phyloP scores from a whole-genome alignment of 2,113 vertebrate genomes.

The Amphiprion percula region DNA sequence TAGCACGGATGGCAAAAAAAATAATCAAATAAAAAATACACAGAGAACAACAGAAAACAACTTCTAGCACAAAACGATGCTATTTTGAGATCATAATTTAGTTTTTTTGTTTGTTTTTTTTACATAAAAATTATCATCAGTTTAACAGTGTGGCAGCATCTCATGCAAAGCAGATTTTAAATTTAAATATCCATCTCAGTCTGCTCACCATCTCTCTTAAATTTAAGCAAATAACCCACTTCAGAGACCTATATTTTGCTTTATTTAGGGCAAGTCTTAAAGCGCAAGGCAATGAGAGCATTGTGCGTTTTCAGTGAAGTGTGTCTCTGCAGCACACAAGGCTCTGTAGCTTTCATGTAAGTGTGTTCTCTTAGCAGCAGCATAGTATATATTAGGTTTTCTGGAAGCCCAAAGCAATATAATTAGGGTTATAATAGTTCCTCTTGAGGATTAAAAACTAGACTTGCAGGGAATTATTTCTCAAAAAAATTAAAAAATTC shows the following conservation, averaged over 20 bases:
- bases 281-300: conserved; percentile 4
- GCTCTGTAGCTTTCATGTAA: neutral
- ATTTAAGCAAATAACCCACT: conserved; percentile 19
- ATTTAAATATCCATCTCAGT: neutral
- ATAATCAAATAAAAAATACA: neutral
- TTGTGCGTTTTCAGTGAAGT: conserved; percentile 26
- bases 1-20: neutral
- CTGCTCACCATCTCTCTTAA: neutral
- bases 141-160: neutral
- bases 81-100: conserved; percentile 4
- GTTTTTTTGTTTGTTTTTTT: neutral
- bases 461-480: neutral
- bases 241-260: neutral
- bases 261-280: conserved; percentile 19
- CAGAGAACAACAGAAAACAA: neutral
- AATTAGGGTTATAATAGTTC: neutral
- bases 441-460: neutral
- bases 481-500: no score
- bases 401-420: conserved; percentile 2
- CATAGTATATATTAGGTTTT: neutral
- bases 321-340: neutral
- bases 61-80: neutral
- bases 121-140: neutral
- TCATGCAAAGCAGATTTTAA: neutral
- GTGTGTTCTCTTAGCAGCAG: neutral